Evolutionary conservation across 2,888 invertebrate species (phyloP).

Genomic region (Hypena proboscidalis): DNA sequence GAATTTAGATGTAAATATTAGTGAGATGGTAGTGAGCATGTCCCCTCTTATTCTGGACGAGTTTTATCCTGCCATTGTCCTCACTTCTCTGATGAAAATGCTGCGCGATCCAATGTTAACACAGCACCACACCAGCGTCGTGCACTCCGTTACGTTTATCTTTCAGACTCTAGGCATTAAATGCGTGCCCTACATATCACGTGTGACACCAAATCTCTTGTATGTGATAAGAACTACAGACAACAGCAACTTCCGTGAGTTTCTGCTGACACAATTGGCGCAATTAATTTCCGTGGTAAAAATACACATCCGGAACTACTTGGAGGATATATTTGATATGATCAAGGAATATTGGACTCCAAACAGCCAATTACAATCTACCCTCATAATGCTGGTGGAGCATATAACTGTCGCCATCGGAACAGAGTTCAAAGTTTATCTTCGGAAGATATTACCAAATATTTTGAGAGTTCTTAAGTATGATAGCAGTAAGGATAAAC

Average conservation of each 20-base stretch:
- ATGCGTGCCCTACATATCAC: conserved; percentile 96
- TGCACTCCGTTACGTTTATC: conserved; percentile 98
- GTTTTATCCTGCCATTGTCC: conserved; percentile 98
- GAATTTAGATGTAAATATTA: conserved; percentile 87
- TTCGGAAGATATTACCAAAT: conserved; percentile 97
- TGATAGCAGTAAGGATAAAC: conserved; percentile 93
- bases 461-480: conserved; percentile 96
- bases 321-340: conserved; percentile 96
- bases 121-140: conserved; percentile 97
- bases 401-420: conserved; percentile 97
- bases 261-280: conserved; percentile 97
- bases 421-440: conserved; percentile 97
- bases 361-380: conserved; percentile 93
- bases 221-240: conserved; percentile 96
- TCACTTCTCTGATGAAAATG: conserved; percentile 97
- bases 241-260: conserved; percentile 91
- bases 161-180: conserved; percentile 98
- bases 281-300: conserved; percentile 97
- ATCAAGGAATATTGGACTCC: conserved; percentile 97
- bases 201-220: conserved; percentile 94
- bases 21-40: conserved; percentile 98
- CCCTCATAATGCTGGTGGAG: conserved; percentile 95
- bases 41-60: conserved; percentile 95
- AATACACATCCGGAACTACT: conserved; percentile 97
- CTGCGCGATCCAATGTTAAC: conserved; percentile 95